Evolutionary conservation across 2,888 invertebrate genomes (phyloP).

Genomic region (Keiferia lycopersicella): DNA sequence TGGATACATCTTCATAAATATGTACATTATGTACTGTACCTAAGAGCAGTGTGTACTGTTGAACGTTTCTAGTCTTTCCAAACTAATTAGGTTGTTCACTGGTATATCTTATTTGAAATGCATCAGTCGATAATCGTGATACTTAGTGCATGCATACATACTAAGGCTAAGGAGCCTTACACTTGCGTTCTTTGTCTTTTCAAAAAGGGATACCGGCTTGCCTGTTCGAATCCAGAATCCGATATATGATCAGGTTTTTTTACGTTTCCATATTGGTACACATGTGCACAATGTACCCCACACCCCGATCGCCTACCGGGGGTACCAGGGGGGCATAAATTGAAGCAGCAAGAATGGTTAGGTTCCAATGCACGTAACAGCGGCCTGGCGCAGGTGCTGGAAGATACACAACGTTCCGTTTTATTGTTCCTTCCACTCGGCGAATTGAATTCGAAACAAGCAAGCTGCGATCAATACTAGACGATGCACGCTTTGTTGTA

Average conservation of each 20-base stretch:
- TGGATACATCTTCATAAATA: constrained; percentile 6
- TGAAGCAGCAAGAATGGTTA: constrained; percentile 6
- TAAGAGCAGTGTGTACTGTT: neutral
- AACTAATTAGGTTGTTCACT: too few relatives aligned
- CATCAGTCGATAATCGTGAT: too few relatives aligned
- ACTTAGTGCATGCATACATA: too few relatives aligned
- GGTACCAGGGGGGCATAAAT: constrained; percentile 19
- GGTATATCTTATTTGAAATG: too few relatives aligned
- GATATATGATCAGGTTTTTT: too few relatives aligned
- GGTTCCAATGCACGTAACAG: constrained; percentile 63
- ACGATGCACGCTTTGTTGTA: constrained; percentile 26
- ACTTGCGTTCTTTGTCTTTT: too few relatives aligned
- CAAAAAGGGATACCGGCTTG: too few relatives aligned
- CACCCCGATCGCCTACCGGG: constrained; percentile 4
- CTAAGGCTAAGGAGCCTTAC: too few relatives aligned
- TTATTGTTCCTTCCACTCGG: constrained; percentile 78
- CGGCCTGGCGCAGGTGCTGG: constrained; percentile 68
- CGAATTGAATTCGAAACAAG: constrained; percentile 79
- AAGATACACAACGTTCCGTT: constrained; percentile 66
- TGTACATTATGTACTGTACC: neutral
- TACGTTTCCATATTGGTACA: neutral
- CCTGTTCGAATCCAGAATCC: too few relatives aligned
- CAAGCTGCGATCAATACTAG: constrained; percentile 61
- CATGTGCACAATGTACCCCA: neutral
- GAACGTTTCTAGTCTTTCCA: too few relatives aligned